Evolutionary conservation across 2,888 invertebrate genomes (phyloP), one percentile per base, ranked within the genome.

Genomic region (Papilio protenor): DNA sequence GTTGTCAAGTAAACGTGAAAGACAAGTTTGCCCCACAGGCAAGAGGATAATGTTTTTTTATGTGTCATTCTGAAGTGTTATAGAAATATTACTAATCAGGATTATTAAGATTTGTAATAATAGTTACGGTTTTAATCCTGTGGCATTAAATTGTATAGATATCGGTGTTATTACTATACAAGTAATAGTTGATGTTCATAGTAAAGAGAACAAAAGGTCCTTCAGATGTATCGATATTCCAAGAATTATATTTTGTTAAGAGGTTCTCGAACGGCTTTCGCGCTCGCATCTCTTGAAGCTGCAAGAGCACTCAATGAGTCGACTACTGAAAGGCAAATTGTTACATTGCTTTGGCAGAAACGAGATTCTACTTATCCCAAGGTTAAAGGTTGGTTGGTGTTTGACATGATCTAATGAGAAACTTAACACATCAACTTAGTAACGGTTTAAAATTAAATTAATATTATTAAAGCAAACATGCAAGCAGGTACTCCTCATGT

Each of bases 331-430:
- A 83, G 83, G 85, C 82, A 87, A 89, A 90, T 90, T 73, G 87
- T 88, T 89, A 90, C 90, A 90, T 88, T 84, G 90, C 91, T 88
- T 87, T 89, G 89, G 90, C 89, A 91, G 87, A 85, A 85, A 72
- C 49, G 33, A 76, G 14, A 11, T 16, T 76, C 14, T 71, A 18
- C 45, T 71, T 83, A 83, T 16, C 0, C 4, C 52, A 52, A 52
- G 6, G 6, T 16, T 52, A 11, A 52, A 52, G 55, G 55, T 55
- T 27, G 27, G 27, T 27, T 27, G 27, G 2, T 27, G 27, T 55
- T 55, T 55, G 52, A 52, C 16, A 16, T 5, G 40, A 40, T 40
- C 8, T 40, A 8, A 40, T 40, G 40, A 8, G 40, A 40, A 8
- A 40, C 40, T 40, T 5, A 52, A 4, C 49, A 14, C 14, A 49